Base-by-base conservation (phyloP, 2,888 invertebrate species). In the Tenodera sinensis region DNA sequence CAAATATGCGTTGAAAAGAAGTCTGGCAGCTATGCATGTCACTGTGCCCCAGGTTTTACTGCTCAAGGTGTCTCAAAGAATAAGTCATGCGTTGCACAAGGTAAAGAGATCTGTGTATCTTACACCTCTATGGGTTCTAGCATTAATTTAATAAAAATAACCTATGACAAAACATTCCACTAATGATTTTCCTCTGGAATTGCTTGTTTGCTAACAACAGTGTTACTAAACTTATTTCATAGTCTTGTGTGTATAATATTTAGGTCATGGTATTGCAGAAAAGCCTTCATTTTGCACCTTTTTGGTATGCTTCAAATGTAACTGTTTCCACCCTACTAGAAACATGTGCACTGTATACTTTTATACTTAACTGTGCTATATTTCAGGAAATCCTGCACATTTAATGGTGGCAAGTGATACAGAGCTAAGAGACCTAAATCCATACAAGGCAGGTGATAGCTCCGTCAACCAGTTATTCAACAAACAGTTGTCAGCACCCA, bases 1-100 rank as follows among this genome's bases (percentile, higher is more conserved):
- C 98, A 98, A 93, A 94, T 96, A 88, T 97, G 97, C 92, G 94
- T 96, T 28, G 95, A 95, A 89, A 95, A 95, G 91, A 95, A 95
- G 91, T 94, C 95, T 91, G 92, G 91, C 87, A 93, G 93, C 89
- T 93, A 93, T 89, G 92, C 92, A 54, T 96, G 95, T 92, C 96
- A 96, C 92, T 97, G 97, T 92, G 95, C 94, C 3, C 92, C 94
- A 4, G 97, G 97, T 6, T 96, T 95, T 93, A 93, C 94, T 84
- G 88, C 88, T 28, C 82, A 86, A n/a, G 88, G 90, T 85, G 90
- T 90, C n/a, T 91, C 91, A 20, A 92, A 92, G 88, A 91, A 91
- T 42, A 91, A 92, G 42, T 91, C 92, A 14, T 93, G 93, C 89
- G 90, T 91, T 85, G 93, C 93, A 8, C 91, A 91, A 90, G 92